Conservation (phyloP, 2,797 vertebrate species). For the Loris lydekkerianus region DNA sequence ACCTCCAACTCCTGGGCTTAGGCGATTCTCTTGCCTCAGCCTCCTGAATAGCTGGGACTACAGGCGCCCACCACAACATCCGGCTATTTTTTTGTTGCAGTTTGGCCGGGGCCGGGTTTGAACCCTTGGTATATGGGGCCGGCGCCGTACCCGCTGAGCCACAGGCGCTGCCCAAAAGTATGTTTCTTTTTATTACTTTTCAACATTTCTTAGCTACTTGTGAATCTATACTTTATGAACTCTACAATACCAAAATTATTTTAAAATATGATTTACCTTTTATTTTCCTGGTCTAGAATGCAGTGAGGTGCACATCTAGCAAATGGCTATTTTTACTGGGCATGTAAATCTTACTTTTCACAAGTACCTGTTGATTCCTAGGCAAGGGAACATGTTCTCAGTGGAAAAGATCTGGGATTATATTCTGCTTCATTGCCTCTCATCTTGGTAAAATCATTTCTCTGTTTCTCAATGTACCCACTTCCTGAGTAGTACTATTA, state of each 20-base stretch:
- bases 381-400: not conserved
- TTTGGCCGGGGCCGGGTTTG: too few species aligned
- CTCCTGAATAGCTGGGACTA: too few species aligned
- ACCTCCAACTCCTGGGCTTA: too few species aligned
- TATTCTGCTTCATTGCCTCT: not conserved
- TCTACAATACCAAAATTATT: not conserved
- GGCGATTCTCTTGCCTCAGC: too few species aligned
- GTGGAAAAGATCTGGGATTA: not conserved
- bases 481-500: not conserved
- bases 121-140: too few species aligned
- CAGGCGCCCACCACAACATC: too few species aligned
- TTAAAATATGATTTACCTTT: not conserved
- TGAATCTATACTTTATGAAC: not conserved
- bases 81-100: too few species aligned
- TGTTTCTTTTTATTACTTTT: conserved; percentile 18
- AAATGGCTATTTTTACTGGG: not conserved
- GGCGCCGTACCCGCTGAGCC: too few species aligned
- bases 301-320: not conserved
- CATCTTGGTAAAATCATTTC: not conserved
- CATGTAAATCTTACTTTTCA: not conserved
- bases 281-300: conserved; percentile 7
- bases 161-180: too few species aligned
- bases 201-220: not conserved
- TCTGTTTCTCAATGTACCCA: not conserved
- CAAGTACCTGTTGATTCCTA: not conserved